Percentiles rank a stretch among this genome's conserved stretches.
Evolutionary conservation across 37 sponge, comb jelly and placozoan species (phyloP).

Genomic region (Chondrosia reniformis): DNA sequence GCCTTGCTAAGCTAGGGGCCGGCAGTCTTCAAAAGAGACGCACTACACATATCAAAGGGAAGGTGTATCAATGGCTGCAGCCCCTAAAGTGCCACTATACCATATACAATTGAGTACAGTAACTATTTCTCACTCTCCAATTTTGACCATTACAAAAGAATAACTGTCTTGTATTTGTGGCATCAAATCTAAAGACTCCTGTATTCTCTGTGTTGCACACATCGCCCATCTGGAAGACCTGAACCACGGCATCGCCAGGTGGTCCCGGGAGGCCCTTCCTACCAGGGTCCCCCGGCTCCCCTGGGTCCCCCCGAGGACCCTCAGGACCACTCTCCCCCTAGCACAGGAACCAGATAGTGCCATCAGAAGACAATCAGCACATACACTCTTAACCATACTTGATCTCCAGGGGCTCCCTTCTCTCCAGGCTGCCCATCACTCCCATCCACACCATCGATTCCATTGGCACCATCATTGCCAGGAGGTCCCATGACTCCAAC

Average conservation of each 20-base stretch:
- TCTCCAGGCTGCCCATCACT: neutral
- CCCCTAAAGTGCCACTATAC: neutral
- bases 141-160: conserved; percentile 14
- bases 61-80: neutral
- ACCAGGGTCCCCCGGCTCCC: neutral
- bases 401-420: neutral
- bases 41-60: neutral
- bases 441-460: neutral
- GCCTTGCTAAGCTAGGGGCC: too few relatives aligned
- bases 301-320: neutral
- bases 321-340: neutral
- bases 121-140: conserved; percentile 19
- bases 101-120: too few relatives aligned
- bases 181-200: neutral
- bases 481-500: neutral
- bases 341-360: neutral
- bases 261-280: conserved; percentile 4
- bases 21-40: neutral
- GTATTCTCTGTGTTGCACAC: neutral
- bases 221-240: neutral
- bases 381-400: neutral
- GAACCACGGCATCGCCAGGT: conserved; percentile 9
- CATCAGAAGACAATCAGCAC: neutral
- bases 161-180: neutral
- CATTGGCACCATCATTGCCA: neutral